Base-by-base conservation (phyloP, 2,888 invertebrate species). In the Philopedon plagiatum region DNA sequence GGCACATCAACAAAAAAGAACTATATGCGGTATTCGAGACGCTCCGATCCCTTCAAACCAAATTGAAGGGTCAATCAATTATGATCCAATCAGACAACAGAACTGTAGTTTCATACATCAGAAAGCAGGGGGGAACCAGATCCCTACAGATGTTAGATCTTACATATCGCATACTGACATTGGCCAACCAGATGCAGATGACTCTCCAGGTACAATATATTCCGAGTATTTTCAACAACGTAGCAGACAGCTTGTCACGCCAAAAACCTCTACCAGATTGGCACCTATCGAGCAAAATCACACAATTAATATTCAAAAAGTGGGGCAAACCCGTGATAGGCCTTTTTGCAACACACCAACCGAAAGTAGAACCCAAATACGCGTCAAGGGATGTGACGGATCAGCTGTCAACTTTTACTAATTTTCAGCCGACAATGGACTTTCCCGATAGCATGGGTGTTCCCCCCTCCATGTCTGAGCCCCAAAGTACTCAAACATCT, bases 381-480 rank as follows among this genome's bases (percentile, higher is more conserved):
- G 76, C 51, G 13, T 29, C 75, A 4, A 29, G 41, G 11, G 70
- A 71, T 62, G 21, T 60, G 23, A 69, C 19, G 18, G 76, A 77
- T 49, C 29, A 15, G 9, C 0, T n/a, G n/a, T 76, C 76, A 15
- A n/a, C n/a, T 11, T 77, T 76, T 56, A 56, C 34, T 2, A 44
- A 77, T 32, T 0, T 76, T 76, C 76, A 77, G 76, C 73, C 46
- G 65, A 37, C 37, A 26, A 41, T 76, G 76, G 76, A 15, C 39
- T 8, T 74, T 49, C 63, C 15, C 26, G 3, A 44, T 76, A 1
- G 74, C 72, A 0, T 82, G 81, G 77, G 61, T 80, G 1, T 81
- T 81, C 44, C 82, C 81, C 0, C 82, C 81, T 11, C 81, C 80
- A 5, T 56, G 68, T 23, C 73, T 80, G 18, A n/a, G n/a, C n/a